Evolutionary conservation across 2,797 vertebrate species (phyloP).

Genomic region (Galagoides demidoff): DNA sequence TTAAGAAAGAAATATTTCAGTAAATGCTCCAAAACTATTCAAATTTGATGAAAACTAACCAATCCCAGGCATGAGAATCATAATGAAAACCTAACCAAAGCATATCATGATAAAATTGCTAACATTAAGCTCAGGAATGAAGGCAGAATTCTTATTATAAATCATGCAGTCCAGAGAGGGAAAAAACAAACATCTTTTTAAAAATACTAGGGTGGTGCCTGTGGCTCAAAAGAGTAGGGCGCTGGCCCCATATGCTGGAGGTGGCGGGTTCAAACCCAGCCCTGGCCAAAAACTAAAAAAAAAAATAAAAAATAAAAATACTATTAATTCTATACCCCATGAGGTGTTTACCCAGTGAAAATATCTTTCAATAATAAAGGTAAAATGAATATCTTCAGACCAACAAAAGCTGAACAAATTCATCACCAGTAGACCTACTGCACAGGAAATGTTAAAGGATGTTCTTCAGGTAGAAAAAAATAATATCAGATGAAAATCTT

Average conservation of each 20-base stretch:
- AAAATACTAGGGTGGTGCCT: no score
- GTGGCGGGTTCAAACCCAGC: no score
- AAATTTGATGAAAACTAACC: not conserved
- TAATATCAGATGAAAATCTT: not conserved
- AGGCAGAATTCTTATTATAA: not conserved
- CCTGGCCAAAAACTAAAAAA: not conserved
- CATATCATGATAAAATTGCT: not conserved
- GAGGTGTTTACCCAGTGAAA: no score
- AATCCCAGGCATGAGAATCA: not conserved
- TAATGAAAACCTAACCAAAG: not conserved
- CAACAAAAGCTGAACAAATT: no score
- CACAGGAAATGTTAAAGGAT: no score
- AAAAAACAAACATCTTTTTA: not conserved
- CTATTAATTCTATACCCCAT: no score
- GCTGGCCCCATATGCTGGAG: no score
- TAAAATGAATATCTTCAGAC: not conserved
- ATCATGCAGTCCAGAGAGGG: not conserved
- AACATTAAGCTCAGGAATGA: not conserved
- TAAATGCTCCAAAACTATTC: no score
- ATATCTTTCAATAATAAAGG: not conserved
- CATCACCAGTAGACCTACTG: no score
- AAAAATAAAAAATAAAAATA: no score
- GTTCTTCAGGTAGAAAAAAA: not conserved
- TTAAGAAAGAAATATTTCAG: not conserved
- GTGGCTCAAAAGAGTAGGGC: no score